phyloP scores from a whole-genome alignment of 2,113 vertebrate genomes.

The Thryonomys swinderianus region DNA sequence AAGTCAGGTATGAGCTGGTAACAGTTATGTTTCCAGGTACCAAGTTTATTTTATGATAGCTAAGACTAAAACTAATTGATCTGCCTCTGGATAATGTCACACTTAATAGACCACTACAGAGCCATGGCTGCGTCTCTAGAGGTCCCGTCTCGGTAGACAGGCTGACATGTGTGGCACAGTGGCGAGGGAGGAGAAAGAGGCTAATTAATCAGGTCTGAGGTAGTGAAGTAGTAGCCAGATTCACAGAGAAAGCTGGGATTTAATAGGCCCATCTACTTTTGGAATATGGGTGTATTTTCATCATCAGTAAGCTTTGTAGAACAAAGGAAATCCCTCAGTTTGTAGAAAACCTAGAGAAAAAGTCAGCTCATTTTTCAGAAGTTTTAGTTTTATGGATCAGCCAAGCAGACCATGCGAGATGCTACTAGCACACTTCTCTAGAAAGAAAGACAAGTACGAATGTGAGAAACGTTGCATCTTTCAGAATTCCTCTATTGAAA shows the following conservation, averaged over 20 bases:
- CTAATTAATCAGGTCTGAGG: slow-evolving; percentile 62
- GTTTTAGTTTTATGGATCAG: slow-evolving; percentile 30
- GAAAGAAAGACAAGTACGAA: neutral
- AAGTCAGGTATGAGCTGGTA: slow-evolving; percentile 10
- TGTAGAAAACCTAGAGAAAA: slow-evolving; percentile 40
- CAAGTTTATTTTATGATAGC: slow-evolving; percentile 12
- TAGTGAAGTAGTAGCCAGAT: slow-evolving; percentile 66
- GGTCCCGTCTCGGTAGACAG: neutral
- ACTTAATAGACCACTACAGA: neutral
- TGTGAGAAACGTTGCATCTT: slow-evolving; percentile 16
- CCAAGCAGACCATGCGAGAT: neutral
- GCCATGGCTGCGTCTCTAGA: neutral
- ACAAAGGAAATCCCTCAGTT: slow-evolving; percentile 38
- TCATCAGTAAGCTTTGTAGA: slow-evolving; percentile 38
- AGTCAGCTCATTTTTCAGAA: slow-evolving; percentile 26
- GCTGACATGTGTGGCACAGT: neutral
- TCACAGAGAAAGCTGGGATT: slow-evolving; percentile 24
- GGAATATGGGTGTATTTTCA: slow-evolving; percentile 32
- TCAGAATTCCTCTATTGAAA: slow-evolving; percentile 50
- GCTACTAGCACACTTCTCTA: slow-evolving; percentile 7
- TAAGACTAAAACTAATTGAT: slow-evolving; percentile 47
- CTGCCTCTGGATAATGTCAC: neutral
- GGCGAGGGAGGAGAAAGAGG: neutral
- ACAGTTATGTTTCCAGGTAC: neutral
- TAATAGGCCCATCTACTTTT: neutral